phyloP scores from a whole-genome alignment of 2,888 invertebrate species.

The Cataglyphis albicans region DNA sequence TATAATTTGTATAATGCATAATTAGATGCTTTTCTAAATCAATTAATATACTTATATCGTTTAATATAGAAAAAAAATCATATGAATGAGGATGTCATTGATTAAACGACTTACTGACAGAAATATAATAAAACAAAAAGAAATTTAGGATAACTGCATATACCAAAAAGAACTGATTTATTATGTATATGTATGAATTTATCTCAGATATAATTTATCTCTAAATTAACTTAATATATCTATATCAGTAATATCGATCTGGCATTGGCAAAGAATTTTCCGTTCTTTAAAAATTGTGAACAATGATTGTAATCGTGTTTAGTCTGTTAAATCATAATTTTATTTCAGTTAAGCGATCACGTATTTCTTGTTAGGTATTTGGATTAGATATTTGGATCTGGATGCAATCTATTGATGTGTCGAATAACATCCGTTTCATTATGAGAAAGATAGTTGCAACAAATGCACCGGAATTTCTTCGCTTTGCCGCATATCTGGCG shows the following conservation, averaged over 20 bases:
- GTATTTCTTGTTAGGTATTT: background rate
- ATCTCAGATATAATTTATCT: background rate
- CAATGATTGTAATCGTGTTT: background rate
- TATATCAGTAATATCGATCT: background rate
- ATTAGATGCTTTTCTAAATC: background rate
- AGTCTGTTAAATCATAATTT: background rate
- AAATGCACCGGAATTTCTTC: slow-evolving; percentile 70
- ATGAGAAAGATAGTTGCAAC: slow-evolving; percentile 71
- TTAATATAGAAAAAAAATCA: background rate
- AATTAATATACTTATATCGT: background rate
- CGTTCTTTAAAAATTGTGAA: background rate
- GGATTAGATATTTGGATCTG: background rate
- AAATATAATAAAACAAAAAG: background rate
- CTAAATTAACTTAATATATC: background rate
- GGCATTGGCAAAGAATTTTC: background rate
- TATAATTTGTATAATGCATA: background rate
- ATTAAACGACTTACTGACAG: background rate
- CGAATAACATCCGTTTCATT: slow-evolving; percentile 70
- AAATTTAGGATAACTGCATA: background rate
- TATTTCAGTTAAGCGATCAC: background rate
- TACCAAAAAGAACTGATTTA: background rate
- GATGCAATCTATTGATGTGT: slow-evolving; percentile 68
- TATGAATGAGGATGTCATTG: background rate
- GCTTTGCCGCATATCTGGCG: slow-evolving; percentile 66
- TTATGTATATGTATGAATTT: background rate